Percentiles rank a stretch among this genome's conserved stretches.
Evolutionary conservation across 2,888 invertebrate species (phyloP).

Genomic region (Lapara coniferarum): DNA sequence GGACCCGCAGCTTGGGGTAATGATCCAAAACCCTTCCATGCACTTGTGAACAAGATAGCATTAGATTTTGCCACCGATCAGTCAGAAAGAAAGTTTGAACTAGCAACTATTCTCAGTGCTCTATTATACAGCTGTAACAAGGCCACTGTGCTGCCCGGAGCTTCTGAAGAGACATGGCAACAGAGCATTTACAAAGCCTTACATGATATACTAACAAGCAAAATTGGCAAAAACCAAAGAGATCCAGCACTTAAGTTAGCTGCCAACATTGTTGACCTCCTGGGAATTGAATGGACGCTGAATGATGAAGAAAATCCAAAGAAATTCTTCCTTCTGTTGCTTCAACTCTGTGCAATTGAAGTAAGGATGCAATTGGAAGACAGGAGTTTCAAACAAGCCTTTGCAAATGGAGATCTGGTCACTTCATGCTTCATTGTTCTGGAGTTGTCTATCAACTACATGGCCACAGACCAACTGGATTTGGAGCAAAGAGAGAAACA

Average conservation of each 20-base stretch:
- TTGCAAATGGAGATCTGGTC: conserved; percentile 89
- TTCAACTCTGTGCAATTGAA: conserved; percentile 95
- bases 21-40: conserved; percentile 91
- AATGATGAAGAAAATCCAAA: conserved; percentile 91
- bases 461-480: conserved; percentile 91
- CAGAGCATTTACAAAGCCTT: conserved; percentile 91
- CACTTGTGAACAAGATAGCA: conserved; percentile 91
- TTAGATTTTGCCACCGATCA: conserved; percentile 95
- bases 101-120: conserved; percentile 91
- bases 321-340: conserved; percentile 90
- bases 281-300: conserved; percentile 94
- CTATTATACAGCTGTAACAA: conserved; percentile 89
- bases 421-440: conserved; percentile 92
- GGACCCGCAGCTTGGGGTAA: conserved; percentile 90
- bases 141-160: conserved; percentile 85
- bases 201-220: conserved; percentile 92
- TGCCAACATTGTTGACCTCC: conserved; percentile 89
- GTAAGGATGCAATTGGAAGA: conserved; percentile 97
- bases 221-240: conserved; percentile 93
- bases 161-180: conserved; percentile 91
- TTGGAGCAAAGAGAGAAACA: conserved; percentile 96
- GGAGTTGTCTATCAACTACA: conserved; percentile 90
- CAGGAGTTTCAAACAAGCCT: conserved; percentile 90
- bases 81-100: conserved; percentile 94
- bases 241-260: conserved; percentile 94